These are phyloP conservation scores for Xanthia icteritia DNA, from an alignment of 2,888 invertebrate genomes.

Conservation along the genomic window DNA sequence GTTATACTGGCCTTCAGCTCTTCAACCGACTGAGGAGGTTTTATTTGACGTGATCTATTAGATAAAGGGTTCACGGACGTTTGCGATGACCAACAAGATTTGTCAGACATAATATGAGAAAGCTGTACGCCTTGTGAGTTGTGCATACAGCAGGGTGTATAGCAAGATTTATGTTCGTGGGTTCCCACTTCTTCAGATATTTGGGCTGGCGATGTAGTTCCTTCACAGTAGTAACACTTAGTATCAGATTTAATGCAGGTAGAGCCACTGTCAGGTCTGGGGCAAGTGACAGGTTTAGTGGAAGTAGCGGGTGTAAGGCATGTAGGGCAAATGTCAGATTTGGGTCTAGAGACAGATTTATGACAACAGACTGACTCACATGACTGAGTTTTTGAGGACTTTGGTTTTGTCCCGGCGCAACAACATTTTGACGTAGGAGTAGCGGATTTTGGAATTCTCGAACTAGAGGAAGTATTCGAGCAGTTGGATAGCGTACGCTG, in stretches of 20 bases:
- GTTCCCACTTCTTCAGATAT: conserved; percentile 18
- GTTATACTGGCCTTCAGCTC: conserved; percentile 3
- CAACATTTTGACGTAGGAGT: conserved; percentile 7
- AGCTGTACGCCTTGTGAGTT: conserved; percentile 4
- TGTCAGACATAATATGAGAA: conserved; percentile 5
- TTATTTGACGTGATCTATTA: conserved; percentile 4
- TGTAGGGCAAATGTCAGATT: conserved; percentile 15
- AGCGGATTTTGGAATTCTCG: conserved; percentile 5
- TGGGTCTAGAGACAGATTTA: not conserved
- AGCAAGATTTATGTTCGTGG: conserved; percentile 18
- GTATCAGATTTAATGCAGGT: not conserved
- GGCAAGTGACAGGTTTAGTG: not conserved
- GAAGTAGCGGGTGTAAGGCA: not conserved
- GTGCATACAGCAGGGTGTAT: conserved; percentile 23
- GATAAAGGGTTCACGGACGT: not conserved
- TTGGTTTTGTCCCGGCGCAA: not conserved
- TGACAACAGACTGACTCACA: not conserved
- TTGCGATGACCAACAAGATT: conserved; percentile 25
- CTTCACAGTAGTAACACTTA: not conserved
- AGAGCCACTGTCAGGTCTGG: conserved; percentile 11
- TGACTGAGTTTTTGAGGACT: not conserved
- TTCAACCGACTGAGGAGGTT: conserved; percentile 14
- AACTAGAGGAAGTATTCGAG: not conserved
- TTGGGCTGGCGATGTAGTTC: not conserved
- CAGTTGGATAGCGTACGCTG: not conserved